A percentile compares a stretch with the other conserved stretches of the same genome.
Conservation (phyloP, 2,113 vertebrate species). For the Eptesicus fuscus region DNA sequence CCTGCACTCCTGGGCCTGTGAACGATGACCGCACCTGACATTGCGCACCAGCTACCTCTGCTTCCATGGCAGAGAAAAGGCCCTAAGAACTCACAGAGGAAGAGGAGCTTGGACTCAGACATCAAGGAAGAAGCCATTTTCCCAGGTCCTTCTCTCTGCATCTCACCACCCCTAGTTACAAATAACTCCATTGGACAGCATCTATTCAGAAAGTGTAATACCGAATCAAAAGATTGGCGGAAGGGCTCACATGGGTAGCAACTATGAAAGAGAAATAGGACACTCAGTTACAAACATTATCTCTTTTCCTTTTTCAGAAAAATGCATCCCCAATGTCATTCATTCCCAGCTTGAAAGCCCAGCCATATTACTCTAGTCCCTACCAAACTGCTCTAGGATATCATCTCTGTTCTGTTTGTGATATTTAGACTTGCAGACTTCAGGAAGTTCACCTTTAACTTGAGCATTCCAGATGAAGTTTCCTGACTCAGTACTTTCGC, state of each 20-base stretch:
- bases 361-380: slow-evolving; percentile 67
- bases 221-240: slow-evolving; percentile 42
- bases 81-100: slow-evolving; percentile 36
- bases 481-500: slow-evolving; percentile 69
- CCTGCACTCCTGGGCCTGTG: slow-evolving; percentile 31
- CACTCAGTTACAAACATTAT: slow-evolving; percentile 70
- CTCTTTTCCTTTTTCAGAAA: slow-evolving; percentile 69
- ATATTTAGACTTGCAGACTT: slow-evolving; percentile 55
- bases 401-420: slow-evolving; percentile 69
- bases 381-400: slow-evolving; percentile 57
- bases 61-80: slow-evolving; percentile 59
- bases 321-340: slow-evolving; percentile 65
- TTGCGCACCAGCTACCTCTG: slow-evolving; percentile 66
- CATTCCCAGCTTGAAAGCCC: slow-evolving; percentile 73
- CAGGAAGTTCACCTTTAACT: slow-evolving; percentile 73
- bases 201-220: slow-evolving; percentile 61
- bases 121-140: slow-evolving; percentile 76
- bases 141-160: slow-evolving; percentile 66
- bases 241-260: slow-evolving; percentile 71
- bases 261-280: slow-evolving; percentile 68
- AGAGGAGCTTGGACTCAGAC: slow-evolving; percentile 63
- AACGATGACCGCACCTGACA: not conserved
- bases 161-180: slow-evolving; percentile 45
- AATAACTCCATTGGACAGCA: slow-evolving; percentile 51
- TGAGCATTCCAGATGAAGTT: slow-evolving; percentile 78